These are phyloP conservation scores for Schizothorax lantsangensis DNA, from an alignment of 2,797 vertebrate genomes.

Conservation along the genomic window DNA sequence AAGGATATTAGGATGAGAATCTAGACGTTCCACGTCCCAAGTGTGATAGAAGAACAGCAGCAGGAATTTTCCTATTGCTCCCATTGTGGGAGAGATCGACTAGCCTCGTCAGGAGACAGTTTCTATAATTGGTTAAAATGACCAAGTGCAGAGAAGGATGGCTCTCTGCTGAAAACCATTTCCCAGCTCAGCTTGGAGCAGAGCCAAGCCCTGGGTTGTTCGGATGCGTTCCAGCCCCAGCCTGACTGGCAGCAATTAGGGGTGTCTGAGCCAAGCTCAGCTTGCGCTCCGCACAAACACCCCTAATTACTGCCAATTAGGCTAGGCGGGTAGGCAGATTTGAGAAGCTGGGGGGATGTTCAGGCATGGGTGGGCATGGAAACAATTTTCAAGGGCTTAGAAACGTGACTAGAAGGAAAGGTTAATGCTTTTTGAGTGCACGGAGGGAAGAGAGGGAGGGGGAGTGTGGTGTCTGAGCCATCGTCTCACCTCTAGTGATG, in stretches of 20 bases:
- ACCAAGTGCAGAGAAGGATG: slow-evolving; percentile 83
- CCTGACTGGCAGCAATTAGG: slow-evolving; percentile 90
- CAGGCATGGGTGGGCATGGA: slow-evolving; percentile 86
- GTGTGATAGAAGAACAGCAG: slow-evolving; percentile 25
- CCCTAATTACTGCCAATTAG: slow-evolving; percentile 90
- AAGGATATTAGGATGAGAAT: slow-evolving; percentile 1
- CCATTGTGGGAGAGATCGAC: slow-evolving; percentile 82
- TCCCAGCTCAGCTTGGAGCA: slow-evolving; percentile 85
- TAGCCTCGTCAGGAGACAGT: slow-evolving; percentile 80
- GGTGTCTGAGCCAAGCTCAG: slow-evolving; percentile 86
- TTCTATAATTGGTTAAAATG: slow-evolving; percentile 88
- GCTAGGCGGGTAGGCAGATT: slow-evolving; percentile 86
- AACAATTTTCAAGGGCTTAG: slow-evolving; percentile 86
- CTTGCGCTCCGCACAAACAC: slow-evolving; percentile 84
- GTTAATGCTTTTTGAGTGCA: slow-evolving; percentile 85
- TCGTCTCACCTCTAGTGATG: slow-evolving; percentile 95
- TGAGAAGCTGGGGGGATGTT: slow-evolving; percentile 82
- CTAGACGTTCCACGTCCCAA: background rate
- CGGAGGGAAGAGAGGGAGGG: slow-evolving; percentile 55
- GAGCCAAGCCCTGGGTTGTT: slow-evolving; percentile 84
- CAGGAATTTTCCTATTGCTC: slow-evolving; percentile 73
- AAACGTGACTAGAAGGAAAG: slow-evolving; percentile 86
- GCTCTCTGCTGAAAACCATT: slow-evolving; percentile 83
- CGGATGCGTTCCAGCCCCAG: slow-evolving; percentile 86
- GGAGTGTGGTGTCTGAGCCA: slow-evolving; percentile 48